phyloP scores from a whole-genome alignment of 2,113 vertebrate genomes.

The Rhipidura dahli region DNA sequence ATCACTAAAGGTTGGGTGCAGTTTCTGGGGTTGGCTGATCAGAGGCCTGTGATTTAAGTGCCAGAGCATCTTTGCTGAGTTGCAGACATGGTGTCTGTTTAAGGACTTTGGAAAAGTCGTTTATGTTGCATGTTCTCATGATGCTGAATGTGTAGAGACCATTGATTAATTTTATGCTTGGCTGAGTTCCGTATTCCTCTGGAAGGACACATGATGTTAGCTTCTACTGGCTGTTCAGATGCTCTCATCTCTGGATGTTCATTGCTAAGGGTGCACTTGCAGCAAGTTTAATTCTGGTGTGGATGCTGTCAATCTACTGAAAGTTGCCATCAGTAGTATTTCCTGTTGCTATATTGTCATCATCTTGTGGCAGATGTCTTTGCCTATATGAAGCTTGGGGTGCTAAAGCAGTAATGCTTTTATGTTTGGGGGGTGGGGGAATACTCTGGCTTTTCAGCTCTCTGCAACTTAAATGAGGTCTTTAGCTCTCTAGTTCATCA shows the following conservation, averaged over 20 bases:
- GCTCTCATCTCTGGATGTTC: background rate
- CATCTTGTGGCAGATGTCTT: background rate
- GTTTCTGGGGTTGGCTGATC: background rate
- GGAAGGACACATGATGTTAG: background rate
- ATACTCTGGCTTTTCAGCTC: background rate
- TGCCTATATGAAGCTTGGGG: background rate
- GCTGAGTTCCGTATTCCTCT: background rate
- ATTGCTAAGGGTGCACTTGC: background rate
- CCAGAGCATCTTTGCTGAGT: background rate
- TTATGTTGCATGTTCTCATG: background rate
- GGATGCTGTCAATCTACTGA: background rate
- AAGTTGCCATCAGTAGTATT: background rate
- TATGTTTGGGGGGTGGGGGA: fast-evolving
- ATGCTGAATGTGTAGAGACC: background rate
- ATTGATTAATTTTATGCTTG: background rate
- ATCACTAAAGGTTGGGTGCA: background rate
- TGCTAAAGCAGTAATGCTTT: background rate
- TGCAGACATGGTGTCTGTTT: background rate
- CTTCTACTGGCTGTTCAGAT: background rate
- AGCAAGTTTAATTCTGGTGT: background rate
- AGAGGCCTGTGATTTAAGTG: background rate
- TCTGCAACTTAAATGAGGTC: background rate
- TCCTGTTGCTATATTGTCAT: background rate
- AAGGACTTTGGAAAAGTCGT: background rate
- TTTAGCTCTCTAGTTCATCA: background rate